These are phyloP conservation scores for Salvelinus alpinus DNA, from an alignment of 2,113 vertebrate genomes.

Conservation along the genomic window DNA sequence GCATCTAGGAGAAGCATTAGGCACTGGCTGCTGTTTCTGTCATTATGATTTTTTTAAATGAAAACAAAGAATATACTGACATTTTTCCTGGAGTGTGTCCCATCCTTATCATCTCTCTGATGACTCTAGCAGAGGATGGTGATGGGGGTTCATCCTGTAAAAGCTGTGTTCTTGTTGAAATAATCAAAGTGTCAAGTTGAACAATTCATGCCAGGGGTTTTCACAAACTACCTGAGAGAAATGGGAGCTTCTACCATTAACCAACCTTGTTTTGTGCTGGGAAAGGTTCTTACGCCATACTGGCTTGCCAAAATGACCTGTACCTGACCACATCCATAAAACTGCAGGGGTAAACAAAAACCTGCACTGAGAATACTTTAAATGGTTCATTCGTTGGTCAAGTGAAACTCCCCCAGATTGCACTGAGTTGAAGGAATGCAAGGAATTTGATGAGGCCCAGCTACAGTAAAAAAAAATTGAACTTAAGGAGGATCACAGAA, in stretches of 20 bases:
- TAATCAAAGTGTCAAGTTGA: constrained; percentile 3
- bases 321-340: background rate
- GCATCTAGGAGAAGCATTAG: no score
- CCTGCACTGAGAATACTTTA: background rate
- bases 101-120: background rate
- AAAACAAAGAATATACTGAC: no score
- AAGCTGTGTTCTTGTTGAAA: constrained; percentile 2
- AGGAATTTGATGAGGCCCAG: no score
- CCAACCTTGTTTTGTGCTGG: background rate
- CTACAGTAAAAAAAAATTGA: no score
- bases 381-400: background rate
- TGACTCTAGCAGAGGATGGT: constrained; percentile 22
- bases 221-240: background rate
- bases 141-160: background rate
- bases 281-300: background rate
- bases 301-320: background rate
- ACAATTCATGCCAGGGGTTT: background rate
- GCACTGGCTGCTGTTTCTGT: background rate
- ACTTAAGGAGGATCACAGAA: no score
- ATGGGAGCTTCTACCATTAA: background rate
- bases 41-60: background rate
- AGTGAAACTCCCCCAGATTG: background rate
- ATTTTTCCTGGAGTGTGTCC: no score
- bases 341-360: background rate
- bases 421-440: background rate